Base-by-base conservation (phyloP, 2,113 vertebrate genomes). In the Synchiropus splendidus region DNA sequence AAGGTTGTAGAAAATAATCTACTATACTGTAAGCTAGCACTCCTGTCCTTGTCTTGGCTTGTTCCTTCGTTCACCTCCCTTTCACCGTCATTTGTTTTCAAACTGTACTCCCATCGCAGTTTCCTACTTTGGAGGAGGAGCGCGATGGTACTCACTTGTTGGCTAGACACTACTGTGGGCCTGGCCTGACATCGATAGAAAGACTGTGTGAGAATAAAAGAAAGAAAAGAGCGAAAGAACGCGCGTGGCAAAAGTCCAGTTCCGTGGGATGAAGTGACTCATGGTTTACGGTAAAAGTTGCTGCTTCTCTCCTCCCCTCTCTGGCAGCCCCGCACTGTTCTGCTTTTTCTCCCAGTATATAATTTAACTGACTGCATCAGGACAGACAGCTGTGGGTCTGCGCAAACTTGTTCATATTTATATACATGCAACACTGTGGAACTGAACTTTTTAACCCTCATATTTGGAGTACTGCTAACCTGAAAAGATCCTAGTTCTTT, bases 211-310 rank as follows among this genome's bases (percentile, higher is more conserved):
- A 48, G 61, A 70, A 61, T 63, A 35, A 45, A 57, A 44, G 2
- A 37, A 36, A 14, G 18, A 30, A 66, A 12, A 31, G 70, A 59
- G 48, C 49, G 45, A 54, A 61, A 66, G 54, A 67, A 51, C 18
- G 9, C 58, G 46, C 43, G 44, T 80, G 81, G 77, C 79, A 79
- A 61, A 62, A 43, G 43, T 77, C 80, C 79, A 82, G 71, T 64
- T 53, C 54, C 75, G 77, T 79, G 77, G 78, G 75, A 71, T 77
- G 77, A 46, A 68, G 78, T 84, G 79, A 86, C 66, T 84, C 83
- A 83, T 61, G 58, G 74, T 67, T 84, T 81, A 79, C 75, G 65
- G 80, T 82, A 84, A 82, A 80, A 74, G 71, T 72, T 74, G 72
- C 70, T 54, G 59, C 69, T 55, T 70, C 58, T 72, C 79, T 69